phyloP scores from a whole-genome alignment of 1,140 invertebrate genomes.

The Macrocentrus cingulum region DNA sequence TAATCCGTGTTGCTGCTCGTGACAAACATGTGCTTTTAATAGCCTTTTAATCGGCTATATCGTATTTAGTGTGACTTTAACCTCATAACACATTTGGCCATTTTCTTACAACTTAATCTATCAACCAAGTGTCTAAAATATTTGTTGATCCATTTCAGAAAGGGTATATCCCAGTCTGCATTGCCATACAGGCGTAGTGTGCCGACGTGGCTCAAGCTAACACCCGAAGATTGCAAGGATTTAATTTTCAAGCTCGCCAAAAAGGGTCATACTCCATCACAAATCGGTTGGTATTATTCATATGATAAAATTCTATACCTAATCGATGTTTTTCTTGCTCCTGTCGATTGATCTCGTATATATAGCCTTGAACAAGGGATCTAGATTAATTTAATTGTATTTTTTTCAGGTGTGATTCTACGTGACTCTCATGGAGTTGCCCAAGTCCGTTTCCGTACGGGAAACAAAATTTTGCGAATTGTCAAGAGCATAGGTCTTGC shows the following conservation, averaged over 20 bases:
- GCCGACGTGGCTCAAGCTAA: slow-evolving; percentile 97
- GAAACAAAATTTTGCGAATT: slow-evolving; percentile 97
- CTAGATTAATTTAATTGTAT: slow-evolving; percentile 23
- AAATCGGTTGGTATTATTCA: slow-evolving; percentile 98
- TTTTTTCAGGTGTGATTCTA: slow-evolving; percentile 88
- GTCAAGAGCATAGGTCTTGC: slow-evolving; percentile 96
- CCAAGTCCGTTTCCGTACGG: slow-evolving; percentile 96
- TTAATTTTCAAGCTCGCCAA: slow-evolving; percentile 97
- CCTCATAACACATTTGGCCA: no score
- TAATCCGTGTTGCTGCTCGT: no score
- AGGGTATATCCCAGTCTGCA: slow-evolving; percentile 99
- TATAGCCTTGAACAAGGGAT: no score
- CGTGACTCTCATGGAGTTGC: slow-evolving; percentile 98
- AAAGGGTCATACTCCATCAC: slow-evolving; percentile 97
- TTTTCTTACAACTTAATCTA: no score
- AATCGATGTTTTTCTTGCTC: no score
- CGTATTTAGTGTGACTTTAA: no score
- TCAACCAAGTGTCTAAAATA: no score
- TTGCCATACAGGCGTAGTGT: slow-evolving; percentile 96
- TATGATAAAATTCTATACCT: no score
- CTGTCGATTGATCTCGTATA: no score
- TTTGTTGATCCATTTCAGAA: no score
- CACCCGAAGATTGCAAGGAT: slow-evolving; percentile 96
- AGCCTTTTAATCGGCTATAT: no score
- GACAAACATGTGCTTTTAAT: no score